phyloP scores from a whole-genome alignment of 2,888 invertebrate species.

The Lymantria monacha region DNA sequence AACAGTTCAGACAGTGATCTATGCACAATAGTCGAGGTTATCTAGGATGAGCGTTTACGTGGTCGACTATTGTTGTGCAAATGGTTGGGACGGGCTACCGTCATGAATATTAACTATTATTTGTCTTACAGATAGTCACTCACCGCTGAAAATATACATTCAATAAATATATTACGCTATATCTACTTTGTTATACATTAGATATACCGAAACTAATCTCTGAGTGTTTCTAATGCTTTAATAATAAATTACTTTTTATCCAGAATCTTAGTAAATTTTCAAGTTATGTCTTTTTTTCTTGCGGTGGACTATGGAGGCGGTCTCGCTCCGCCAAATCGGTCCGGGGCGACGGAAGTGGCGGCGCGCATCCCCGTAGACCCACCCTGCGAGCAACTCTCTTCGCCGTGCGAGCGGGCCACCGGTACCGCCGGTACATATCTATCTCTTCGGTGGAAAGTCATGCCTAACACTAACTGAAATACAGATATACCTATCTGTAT shows the following conservation, averaged over 20 bases:
- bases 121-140: conserved; percentile 60
- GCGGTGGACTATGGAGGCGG: too few relatives aligned
- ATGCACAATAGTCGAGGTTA: conserved; percentile 61
- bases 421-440: too few relatives aligned
- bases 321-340: too few relatives aligned
- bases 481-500: too few relatives aligned
- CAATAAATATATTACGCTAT: conserved; percentile 45
- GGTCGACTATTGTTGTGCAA: conserved; percentile 68
- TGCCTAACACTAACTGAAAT: too few relatives aligned
- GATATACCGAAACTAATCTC: conserved; percentile 29
- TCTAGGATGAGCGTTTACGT: conserved; percentile 52
- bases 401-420: too few relatives aligned
- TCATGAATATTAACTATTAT: conserved; percentile 76
- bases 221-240: conserved; percentile 15
- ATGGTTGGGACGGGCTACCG: conserved; percentile 57
- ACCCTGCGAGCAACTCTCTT: too few relatives aligned
- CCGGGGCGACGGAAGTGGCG: too few relatives aligned
- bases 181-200: conserved; percentile 30
- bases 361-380: too few relatives aligned
- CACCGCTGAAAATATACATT: conserved; percentile 54
- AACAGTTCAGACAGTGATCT: conserved; percentile 55
- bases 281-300: too few relatives aligned
- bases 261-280: background rate
- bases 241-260: conserved; percentile 3
- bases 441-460: too few relatives aligned